Percentiles rank a stretch among this genome's conserved stretches.
These are phyloP conservation scores for Ophioninae sp. DNA, from an alignment of 2,888 invertebrate species.

Conservation along the genomic window DNA sequence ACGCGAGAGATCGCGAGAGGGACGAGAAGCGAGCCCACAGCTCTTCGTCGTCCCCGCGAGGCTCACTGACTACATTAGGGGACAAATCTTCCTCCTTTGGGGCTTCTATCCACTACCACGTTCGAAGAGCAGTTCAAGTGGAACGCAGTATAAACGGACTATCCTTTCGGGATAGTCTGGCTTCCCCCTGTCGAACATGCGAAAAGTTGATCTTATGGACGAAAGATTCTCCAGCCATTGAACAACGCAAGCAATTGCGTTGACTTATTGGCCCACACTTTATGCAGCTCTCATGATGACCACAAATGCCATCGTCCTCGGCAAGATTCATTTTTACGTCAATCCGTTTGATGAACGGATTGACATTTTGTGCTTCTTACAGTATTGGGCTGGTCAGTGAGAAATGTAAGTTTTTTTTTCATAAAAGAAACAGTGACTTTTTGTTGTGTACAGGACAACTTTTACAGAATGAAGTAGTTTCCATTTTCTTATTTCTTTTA, in stretches of 20 bases:
- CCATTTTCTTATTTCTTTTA: no score
- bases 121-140: slow-evolving; percentile 32
- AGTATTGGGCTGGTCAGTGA: no score
- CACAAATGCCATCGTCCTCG: background rate
- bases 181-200: slow-evolving; percentile 21
- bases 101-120: slow-evolving; percentile 51
- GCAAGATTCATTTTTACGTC: background rate
- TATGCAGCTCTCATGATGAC: background rate
- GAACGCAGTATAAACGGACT: slow-evolving; percentile 29
- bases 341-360: background rate
- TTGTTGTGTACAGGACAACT: no score
- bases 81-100: slow-evolving; percentile 77
- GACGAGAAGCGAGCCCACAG: slow-evolving; percentile 35
- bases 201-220: slow-evolving; percentile 49
- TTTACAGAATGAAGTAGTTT: no score
- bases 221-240: slow-evolving; percentile 21
- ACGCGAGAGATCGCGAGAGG: slow-evolving; percentile 59
- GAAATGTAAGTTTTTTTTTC: no score
- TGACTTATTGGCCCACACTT: slow-evolving; percentile 34
- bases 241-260: slow-evolving; percentile 9
- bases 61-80: slow-evolving; percentile 80
- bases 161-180: slow-evolving; percentile 44
- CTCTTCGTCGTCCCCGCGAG: slow-evolving; percentile 71
- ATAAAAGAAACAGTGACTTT: no score
- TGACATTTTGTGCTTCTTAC: background rate